Percentiles rank a stretch among this genome's conserved stretches.
Conservation (phyloP, 2,888 invertebrate genomes). For the Rhagophthalmus giganteus region DNA sequence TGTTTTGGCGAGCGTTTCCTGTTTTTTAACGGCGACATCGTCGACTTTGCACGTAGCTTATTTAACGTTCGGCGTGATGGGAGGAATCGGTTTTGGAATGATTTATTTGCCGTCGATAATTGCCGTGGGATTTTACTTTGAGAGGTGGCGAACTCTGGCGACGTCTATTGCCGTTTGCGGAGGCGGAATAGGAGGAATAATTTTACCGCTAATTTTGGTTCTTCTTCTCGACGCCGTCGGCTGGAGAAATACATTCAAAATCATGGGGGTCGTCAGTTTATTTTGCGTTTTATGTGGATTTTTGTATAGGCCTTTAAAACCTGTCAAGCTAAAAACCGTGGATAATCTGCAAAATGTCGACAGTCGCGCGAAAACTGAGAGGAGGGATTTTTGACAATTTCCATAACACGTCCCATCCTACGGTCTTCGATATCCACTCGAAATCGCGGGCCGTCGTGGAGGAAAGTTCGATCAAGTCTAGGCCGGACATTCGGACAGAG, state of each 20-base stretch:
- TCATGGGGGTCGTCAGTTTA: constrained; percentile 72
- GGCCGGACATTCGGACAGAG: too few species aligned
- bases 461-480: too few species aligned
- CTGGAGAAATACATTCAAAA: constrained; percentile 74
- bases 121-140: constrained; percentile 93
- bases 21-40: constrained; percentile 34
- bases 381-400: constrained; percentile 30
- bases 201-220: constrained; percentile 74
- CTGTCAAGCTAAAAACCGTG: constrained; percentile 43
- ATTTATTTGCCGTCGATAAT: constrained; percentile 92
- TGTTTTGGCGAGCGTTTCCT: constrained; percentile 68
- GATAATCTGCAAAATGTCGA: neutral
- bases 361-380: constrained; percentile 2
- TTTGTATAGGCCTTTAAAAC: constrained; percentile 74
- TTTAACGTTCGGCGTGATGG: constrained; percentile 75
- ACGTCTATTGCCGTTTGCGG: constrained; percentile 95
- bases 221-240: constrained; percentile 62
- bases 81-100: constrained; percentile 88
- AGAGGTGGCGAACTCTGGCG: constrained; percentile 88
- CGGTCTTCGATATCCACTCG: neutral
- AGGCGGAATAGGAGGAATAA: constrained; percentile 87
- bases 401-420: constrained; percentile 45
- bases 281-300: constrained; percentile 73
- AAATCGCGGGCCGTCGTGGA: neutral
- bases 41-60: constrained; percentile 63